Conservation (phyloP, 2,888 invertebrate genomes). For the Mantis religiosa region DNA sequence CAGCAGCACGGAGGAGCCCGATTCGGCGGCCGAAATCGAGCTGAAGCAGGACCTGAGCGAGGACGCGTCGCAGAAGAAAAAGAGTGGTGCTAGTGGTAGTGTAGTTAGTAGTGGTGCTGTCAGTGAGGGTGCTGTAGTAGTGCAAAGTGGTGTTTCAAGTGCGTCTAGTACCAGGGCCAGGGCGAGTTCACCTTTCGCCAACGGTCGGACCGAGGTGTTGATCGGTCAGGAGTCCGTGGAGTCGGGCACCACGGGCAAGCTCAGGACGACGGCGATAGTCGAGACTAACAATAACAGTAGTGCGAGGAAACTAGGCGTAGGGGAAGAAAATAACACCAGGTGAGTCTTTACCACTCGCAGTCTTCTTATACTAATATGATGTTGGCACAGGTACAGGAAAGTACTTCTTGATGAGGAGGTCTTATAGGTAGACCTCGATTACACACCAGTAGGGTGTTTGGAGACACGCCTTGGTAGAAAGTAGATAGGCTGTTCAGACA, state of each 20-base stretch:
- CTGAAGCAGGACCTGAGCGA: conserved; percentile 35
- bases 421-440: too few species aligned
- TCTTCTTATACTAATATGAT: too few species aligned
- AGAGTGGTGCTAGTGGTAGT: conserved; percentile 36
- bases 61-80: conserved; percentile 4
- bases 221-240: conserved; percentile 52
- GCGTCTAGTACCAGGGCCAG: conserved; percentile 35
- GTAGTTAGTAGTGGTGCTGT: conserved; percentile 27
- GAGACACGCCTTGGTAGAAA: too few species aligned
- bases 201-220: conserved; percentile 72
- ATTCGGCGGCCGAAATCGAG: conserved; percentile 33
- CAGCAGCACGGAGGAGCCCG: conserved; percentile 29
- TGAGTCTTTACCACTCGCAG: background rate
- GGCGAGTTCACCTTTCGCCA: conserved; percentile 56
- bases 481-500: too few species aligned
- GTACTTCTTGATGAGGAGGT: too few species aligned
- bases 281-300: conserved; percentile 38
- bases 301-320: background rate
- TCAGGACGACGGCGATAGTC: conserved; percentile 55
- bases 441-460: too few species aligned
- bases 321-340: conserved; percentile 1
- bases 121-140: conserved; percentile 28
- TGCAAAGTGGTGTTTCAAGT: conserved; percentile 25
- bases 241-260: conserved; percentile 50
- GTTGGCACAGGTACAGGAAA: too few species aligned